phyloP scores from a whole-genome alignment of 2,888 invertebrate species.

The Hedychridium roseum region DNA sequence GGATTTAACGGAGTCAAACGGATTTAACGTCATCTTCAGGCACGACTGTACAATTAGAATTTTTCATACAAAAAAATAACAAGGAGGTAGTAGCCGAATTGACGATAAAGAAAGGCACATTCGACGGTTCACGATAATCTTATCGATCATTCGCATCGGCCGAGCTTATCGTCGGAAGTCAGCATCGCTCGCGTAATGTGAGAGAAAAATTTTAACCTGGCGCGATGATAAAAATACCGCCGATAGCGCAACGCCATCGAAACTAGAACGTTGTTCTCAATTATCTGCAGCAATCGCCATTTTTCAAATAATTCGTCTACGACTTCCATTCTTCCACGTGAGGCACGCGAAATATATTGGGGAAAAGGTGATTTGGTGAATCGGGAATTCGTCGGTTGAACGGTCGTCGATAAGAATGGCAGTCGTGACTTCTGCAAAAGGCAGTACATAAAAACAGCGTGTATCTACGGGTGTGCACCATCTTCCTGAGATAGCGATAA shows the following conservation, averaged over 20 bases:
- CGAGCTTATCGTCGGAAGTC: constrained; percentile 27
- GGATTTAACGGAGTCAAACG: too few species aligned
- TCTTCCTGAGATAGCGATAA: constrained; percentile 11
- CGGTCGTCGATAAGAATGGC: background rate
- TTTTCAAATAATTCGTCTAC: too few species aligned
- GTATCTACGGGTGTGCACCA: constrained; percentile 13
- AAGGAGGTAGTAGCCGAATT: constrained; percentile 4
- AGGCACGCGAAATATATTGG: too few species aligned
- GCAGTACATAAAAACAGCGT: background rate
- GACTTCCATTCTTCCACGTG: too few species aligned
- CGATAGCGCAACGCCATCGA: constrained; percentile 26
- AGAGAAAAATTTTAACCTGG: constrained; percentile 33
- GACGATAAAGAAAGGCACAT: constrained; percentile 8
- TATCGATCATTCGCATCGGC: constrained; percentile 33
- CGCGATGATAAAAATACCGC: constrained; percentile 23
- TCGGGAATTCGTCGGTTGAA: too few species aligned
- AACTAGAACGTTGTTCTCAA: too few species aligned
- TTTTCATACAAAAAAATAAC: constrained; percentile 4
- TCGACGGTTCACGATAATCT: constrained; percentile 26
- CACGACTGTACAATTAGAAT: too few species aligned
- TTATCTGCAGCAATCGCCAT: too few species aligned
- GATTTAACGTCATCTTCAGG: too few species aligned
- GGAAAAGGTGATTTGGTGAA: too few species aligned
- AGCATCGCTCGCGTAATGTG: constrained; percentile 32
- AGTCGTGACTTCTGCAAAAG: constrained; percentile 4